Evolutionary conservation across 2,797 vertebrate genomes (phyloP), one percentile per base, ranked within the genome.

Genomic region (Garrulus glandarius): DNA sequence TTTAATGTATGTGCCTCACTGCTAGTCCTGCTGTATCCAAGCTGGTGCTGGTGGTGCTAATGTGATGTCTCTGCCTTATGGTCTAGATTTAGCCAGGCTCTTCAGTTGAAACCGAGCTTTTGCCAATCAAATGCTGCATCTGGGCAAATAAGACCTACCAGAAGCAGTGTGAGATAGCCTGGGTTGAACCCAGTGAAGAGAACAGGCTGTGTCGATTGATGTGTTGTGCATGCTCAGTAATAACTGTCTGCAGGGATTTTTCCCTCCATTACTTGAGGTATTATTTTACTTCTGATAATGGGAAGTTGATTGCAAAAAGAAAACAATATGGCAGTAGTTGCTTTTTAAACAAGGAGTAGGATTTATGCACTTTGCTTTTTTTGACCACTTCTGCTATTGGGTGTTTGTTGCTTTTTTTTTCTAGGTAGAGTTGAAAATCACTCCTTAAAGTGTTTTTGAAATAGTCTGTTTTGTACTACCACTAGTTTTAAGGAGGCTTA

Each of bases 181-280:
- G 36, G 20, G 23, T 5, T 78, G 64, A 83, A 34, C 53, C 9
- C n/a, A n/a, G 43, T 22, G 43, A 74, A 36, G 17, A 20, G 59
- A 50, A 30, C 1, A 1, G 57, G 34, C 41, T 56, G 7, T 55
- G 12, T 16, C 2, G 0, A 13, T 53, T 20, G 43, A 13, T 57
- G 9, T 27, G 26, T 55, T 71, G 22, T 64, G 29, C 9, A 1
- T 57, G 30, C 26, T 87, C 24, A 8, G 24, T 53, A 29, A 9
- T 19, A 37, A 37, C 17, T 46, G 41, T 39, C 26, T 57, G 34
- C 11, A 10, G 43, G 36, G 56, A 7, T 15, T 23, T n/a, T 49
- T 39, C 36, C 15, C 49, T 70, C 19, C 3, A 1, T 55, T 39
- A 8, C 18, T 29, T 32, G 18, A 52, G 9, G 26, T 69, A 60